Conservation (phyloP, 2,888 invertebrate species). For the Calameuta idolon region DNA sequence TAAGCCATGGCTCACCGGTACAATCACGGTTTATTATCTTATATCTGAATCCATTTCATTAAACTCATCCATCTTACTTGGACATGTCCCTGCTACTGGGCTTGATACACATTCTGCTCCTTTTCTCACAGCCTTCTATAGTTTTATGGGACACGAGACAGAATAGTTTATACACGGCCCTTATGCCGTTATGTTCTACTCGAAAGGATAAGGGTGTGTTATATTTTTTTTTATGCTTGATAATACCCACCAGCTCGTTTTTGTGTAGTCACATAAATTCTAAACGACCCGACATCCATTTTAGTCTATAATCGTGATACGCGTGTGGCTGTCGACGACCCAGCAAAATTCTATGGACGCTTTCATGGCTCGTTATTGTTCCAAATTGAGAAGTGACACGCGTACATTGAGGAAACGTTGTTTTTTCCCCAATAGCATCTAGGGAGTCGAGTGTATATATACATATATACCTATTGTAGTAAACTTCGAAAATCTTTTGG, state of each 20-base stretch:
- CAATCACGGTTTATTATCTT: conserved; percentile 23
- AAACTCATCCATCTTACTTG: conserved; percentile 34
- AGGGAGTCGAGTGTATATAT: neutral
- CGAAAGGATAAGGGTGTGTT: neutral
- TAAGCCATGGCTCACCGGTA: conserved; percentile 13
- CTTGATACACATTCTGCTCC: neutral
- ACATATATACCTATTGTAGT: neutral
- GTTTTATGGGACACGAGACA: neutral
- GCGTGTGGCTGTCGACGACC: neutral
- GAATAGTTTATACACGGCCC: neutral
- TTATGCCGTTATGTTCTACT: neutral
- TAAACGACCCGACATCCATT: neutral
- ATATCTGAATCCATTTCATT: conserved; percentile 32
- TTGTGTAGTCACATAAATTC: neutral
- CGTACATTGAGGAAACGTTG: neutral
- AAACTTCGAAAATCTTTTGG: neutral
- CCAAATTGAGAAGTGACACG: neutral
- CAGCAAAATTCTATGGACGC: neutral
- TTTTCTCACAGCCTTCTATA: neutral
- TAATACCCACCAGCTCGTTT: neutral
- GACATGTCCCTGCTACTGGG: conserved; percentile 6
- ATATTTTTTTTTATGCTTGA: neutral
- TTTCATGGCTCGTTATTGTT: neutral
- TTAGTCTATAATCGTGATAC: neutral
- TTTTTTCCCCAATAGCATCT: neutral